Percentiles rank a stretch among this genome's conserved stretches.
Conservation (phyloP, 53 echinoderm and acorn worm species). For the Apostichopus leukothele region DNA sequence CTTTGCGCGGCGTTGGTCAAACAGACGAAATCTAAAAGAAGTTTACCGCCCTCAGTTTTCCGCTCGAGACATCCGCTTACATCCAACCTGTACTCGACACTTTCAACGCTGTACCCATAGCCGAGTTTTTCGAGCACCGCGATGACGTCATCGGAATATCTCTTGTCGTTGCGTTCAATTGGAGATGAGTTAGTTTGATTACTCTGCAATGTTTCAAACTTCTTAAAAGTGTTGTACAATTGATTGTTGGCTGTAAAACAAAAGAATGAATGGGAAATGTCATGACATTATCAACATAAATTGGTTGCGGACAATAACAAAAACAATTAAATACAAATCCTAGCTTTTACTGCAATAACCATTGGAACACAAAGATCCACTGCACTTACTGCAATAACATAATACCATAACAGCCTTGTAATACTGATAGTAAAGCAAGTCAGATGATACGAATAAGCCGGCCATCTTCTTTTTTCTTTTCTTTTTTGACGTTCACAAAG, state of each 20-base stretch:
- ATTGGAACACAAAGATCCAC: no score
- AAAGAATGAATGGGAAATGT: not conserved
- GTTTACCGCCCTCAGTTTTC: slow-evolving; percentile 58
- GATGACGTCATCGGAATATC: slow-evolving; percentile 78
- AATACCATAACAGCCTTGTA: no score
- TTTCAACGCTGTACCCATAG: slow-evolving; percentile 63
- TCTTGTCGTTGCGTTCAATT: slow-evolving; percentile 69
- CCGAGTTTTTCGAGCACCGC: slow-evolving; percentile 65
- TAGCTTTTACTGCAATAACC: no score
- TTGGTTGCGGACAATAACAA: no score
- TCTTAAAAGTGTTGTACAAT: slow-evolving; percentile 71
- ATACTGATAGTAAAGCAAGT: no score
- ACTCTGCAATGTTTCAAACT: slow-evolving; percentile 61
- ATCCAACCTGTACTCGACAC: slow-evolving; percentile 72
- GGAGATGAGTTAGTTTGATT: slow-evolving; percentile 50
- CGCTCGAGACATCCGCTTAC: slow-evolving; percentile 78
- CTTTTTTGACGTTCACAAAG: no score
- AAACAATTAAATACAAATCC: no score
- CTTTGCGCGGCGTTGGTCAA: slow-evolving; percentile 88
- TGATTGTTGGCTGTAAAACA: slow-evolving; percentile 64
- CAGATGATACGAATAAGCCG: no score
- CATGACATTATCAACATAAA: no score
- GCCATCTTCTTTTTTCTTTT: no score
- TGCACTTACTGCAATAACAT: no score
- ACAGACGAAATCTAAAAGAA: slow-evolving; percentile 83